Base-by-base conservation (phyloP, 2,113 vertebrate species). In the Ranitomeya imitator region DNA sequence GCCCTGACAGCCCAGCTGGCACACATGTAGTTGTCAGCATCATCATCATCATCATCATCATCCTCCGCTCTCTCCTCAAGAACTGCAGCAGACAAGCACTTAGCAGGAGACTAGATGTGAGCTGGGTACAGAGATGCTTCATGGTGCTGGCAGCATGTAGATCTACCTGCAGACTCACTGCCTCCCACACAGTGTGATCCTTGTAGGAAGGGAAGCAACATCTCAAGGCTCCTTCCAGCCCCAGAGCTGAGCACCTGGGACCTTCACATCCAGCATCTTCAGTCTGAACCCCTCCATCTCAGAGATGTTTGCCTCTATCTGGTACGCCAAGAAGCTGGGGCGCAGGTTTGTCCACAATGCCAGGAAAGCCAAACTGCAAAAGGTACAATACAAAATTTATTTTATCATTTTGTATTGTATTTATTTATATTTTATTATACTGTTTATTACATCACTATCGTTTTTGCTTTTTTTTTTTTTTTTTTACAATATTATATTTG, bases 261-360 rank as follows among this genome's bases (percentile, higher is more conserved):
- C 73, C 14, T 79, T 18, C 92, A 92, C 92, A 92, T 60, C 82
- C 73, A 51, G 26, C 60, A 37, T 31, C 37, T 61, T 18, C 7
- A 19, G 90, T 90, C 91, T 91, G 91, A 61, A 87, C 92, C 89
- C 92, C 92, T 1, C 55, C 37, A 90, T 91, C 92, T 90, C 89
- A 91, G 92, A 92, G 93, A 99, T 99, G 98, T 96, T 99, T 91
- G 97, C 97, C 90, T 99, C 98, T 90, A 98, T 99, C 93, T 98
- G 97, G 97, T 98, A 98, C 90, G 98, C 97, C 93, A 99, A 98
- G 96, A 99, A 98, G 96, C 97, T 99, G 91, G 98, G 97, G 91
- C 97, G 96, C 93, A 95, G 97, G 93, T 97, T 98, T 93, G 96
- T 99, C 90, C 96, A 97, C 93, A 98, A 98, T 89, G 96, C 96